Conservation (phyloP, 92 coral and sea anemone species). For the Ricordea florida region DNA sequence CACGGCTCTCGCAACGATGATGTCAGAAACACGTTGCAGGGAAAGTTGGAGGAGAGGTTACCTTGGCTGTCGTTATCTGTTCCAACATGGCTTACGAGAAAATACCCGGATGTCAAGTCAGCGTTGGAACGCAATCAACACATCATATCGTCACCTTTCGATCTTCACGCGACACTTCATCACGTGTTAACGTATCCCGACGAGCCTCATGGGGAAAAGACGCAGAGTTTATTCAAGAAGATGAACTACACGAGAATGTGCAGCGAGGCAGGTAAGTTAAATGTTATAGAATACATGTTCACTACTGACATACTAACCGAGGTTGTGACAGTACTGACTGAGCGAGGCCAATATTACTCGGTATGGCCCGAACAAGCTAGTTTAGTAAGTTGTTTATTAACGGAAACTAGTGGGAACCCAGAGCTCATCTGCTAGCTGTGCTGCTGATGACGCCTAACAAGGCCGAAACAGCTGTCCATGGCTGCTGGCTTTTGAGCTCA, state of each 20-base stretch:
- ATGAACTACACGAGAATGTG: constrained; percentile 67
- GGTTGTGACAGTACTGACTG: too few relatives aligned
- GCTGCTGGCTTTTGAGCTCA: too few relatives aligned
- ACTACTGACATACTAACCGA: neutral
- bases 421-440: too few relatives aligned
- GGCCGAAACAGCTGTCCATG: too few relatives aligned
- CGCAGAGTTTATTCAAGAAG: constrained; percentile 71
- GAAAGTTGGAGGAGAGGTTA: constrained; percentile 93
- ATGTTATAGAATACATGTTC: neutral
- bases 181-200: constrained; percentile 85
- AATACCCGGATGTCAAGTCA: constrained; percentile 66
- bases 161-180: constrained; percentile 85
- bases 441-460: too few relatives aligned
- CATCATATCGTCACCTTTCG: constrained; percentile 82
- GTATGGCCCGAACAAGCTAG: too few relatives aligned
- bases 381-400: too few relatives aligned
- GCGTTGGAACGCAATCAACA: constrained; percentile 76
- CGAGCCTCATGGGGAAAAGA: constrained; percentile 66
- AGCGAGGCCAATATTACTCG: too few relatives aligned
- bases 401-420: too few relatives aligned
- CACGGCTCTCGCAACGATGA: constrained; percentile 94
- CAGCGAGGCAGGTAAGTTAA: constrained; percentile 75
- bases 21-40: constrained; percentile 87
- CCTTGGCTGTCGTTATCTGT: constrained; percentile 93
- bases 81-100: constrained; percentile 75